Percentiles rank a stretch among this genome's conserved stretches.
Conservation (phyloP, 2,888 invertebrate genomes). For the Alentia gelatinosa region DNA sequence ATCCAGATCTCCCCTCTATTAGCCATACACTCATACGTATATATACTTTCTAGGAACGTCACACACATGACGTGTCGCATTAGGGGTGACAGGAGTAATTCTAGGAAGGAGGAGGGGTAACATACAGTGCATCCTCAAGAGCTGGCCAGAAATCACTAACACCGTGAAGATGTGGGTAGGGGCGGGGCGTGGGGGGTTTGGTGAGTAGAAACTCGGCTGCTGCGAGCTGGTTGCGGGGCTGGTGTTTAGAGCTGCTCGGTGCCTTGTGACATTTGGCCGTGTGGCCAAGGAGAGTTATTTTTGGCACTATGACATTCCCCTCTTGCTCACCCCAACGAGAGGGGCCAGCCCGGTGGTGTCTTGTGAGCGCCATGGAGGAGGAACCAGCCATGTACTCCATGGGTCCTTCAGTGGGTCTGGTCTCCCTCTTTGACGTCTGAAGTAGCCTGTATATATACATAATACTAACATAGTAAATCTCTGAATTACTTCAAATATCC, state of each 20-base stretch:
- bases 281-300: conserved; percentile 54
- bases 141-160: background rate
- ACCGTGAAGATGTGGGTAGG: background rate
- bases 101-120: background rate
- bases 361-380: background rate
- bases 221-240: background rate
- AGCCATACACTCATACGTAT: background rate
- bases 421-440: too few species aligned
- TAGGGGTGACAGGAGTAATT: background rate
- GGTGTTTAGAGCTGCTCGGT: conserved; percentile 37
- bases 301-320: conserved; percentile 52
- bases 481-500: too few species aligned
- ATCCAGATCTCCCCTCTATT: background rate
- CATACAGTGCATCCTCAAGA: too few species aligned
- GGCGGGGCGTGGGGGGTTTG: background rate
- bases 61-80: background rate
- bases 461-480: too few species aligned
- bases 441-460: too few species aligned
- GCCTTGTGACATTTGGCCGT: conserved; percentile 49
- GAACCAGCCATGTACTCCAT: background rate
- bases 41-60: background rate
- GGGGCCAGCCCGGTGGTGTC: background rate
- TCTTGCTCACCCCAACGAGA: background rate
- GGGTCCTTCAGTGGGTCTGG: background rate
- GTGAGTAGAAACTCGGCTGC: background rate